Evolutionary conservation across 2,888 invertebrate species (phyloP).

Genomic region (Anthoptus insignis): DNA sequence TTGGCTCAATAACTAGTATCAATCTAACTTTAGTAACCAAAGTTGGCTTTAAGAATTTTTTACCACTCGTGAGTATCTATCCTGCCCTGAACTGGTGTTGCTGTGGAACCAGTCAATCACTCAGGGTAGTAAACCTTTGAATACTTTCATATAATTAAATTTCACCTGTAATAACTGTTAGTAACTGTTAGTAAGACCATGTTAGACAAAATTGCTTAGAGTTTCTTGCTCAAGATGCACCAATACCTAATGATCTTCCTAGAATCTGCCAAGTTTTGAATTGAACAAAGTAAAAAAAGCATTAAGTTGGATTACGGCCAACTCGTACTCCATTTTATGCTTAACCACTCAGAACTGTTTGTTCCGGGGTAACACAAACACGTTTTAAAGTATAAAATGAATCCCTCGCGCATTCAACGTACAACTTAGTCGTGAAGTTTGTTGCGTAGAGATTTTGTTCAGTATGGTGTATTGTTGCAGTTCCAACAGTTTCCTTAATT

Average conservation of each 20-base stretch:
- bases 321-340: neutral
- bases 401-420: neutral
- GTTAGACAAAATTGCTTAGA: no score
- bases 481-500: slow-evolving; percentile 13
- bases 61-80: no score
- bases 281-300: neutral
- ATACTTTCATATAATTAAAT: no score
- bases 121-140: no score
- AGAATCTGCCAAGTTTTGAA: neutral
- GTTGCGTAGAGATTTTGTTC: neutral
- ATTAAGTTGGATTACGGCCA: slow-evolving; percentile 2
- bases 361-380: neutral
- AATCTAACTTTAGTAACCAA: no score
- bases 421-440: neutral
- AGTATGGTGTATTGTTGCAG: neutral
- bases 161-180: no score
- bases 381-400: slow-evolving; percentile 3
- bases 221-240: neutral
- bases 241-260: neutral
- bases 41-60: no score
- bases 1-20: no score
- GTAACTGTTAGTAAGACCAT: no score
- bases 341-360: slow-evolving; percentile 5
- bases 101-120: no score
- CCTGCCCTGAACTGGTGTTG: no score